Conservation (phyloP, 2,113 vertebrate species). For the Corythaixoides concolor region DNA sequence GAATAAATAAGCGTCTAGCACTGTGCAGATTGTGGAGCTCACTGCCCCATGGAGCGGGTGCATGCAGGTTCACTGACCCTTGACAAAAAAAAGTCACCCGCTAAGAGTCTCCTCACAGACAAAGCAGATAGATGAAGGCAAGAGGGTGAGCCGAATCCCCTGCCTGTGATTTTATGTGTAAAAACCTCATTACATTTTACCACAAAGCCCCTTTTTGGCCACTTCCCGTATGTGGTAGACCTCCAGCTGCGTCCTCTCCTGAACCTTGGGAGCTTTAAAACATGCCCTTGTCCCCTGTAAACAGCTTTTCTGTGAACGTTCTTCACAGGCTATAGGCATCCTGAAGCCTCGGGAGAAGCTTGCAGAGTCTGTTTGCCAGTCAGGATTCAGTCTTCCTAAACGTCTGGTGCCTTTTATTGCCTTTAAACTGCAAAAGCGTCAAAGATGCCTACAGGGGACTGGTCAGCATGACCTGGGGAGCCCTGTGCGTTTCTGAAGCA, state of each 20-base stretch:
- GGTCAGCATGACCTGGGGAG: neutral
- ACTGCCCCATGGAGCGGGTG: accelerated
- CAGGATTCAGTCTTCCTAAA: neutral
- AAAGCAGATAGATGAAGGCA: accelerated
- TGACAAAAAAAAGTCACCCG: accelerated
- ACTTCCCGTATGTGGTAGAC: accelerated
- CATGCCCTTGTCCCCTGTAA: accelerated
- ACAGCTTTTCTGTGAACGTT: neutral
- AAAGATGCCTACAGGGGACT: no score
- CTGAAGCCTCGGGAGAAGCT: neutral
- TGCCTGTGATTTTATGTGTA: neutral
- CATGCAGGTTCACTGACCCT: accelerated
- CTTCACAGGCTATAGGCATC: neutral
- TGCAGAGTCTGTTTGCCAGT: no score
- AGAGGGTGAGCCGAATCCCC: neutral
- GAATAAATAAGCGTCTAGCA: accelerated
- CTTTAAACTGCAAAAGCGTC: accelerated
- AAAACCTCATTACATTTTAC: accelerated
- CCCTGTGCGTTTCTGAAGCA: neutral
- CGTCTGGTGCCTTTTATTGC: neutral
- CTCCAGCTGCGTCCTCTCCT: accelerated
- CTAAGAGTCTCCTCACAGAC: no score
- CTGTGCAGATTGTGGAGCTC: accelerated
- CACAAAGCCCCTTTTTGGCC: neutral
- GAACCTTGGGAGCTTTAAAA: neutral